phyloP scores from a whole-genome alignment of 2,113 vertebrate genomes.

The Mus musculus region GRCm39 chr9:24112001-24112500 shows the following conservation, averaged over 20 bases:
- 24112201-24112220: too few species aligned
- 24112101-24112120: background rate
- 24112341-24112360: background rate
- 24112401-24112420: background rate
- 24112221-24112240: background rate
- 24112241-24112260: background rate
- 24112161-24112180: background rate
- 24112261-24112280: background rate
- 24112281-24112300: background rate
- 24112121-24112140: background rate
- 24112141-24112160: background rate
- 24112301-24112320: background rate
- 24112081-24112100: background rate
- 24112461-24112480: too few species aligned
- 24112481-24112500: background rate
- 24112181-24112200: background rate
- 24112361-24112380: background rate
- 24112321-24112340: background rate
- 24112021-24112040: background rate
- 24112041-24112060: background rate
- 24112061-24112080: background rate
- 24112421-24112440: background rate
- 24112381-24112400: background rate
- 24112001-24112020: background rate
- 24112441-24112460: too few species aligned